A percentile compares a stretch with the other conserved stretches of the same genome.
phyloP scores from a whole-genome alignment of 2,888 invertebrate species.

The Copidosoma aretas region DNA sequence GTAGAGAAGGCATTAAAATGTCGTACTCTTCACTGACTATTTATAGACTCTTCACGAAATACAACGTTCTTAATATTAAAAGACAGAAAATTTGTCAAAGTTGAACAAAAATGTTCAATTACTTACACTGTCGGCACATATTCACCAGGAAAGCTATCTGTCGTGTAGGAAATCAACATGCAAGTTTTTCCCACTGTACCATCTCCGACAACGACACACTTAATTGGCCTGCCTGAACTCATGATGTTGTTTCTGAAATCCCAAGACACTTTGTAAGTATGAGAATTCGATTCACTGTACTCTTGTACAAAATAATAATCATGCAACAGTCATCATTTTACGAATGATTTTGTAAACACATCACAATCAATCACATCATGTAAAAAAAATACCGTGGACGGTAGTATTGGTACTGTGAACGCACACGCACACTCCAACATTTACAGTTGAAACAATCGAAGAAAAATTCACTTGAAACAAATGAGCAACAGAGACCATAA shows the following conservation, averaged over 20 bases:
- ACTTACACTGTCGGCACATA: slow-evolving; percentile 95
- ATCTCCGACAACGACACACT: slow-evolving; percentile 92
- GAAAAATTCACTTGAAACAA: too few relatives aligned
- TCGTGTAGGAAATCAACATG: slow-evolving; percentile 92
- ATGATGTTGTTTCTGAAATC: slow-evolving; percentile 62
- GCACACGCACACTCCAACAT: neutral
- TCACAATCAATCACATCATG: too few relatives aligned
- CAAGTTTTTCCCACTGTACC: slow-evolving; percentile 94
- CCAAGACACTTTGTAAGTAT: neutral
- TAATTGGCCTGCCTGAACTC: slow-evolving; percentile 92
- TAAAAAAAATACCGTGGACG: neutral
- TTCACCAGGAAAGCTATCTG: slow-evolving; percentile 92
- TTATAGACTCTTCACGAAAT: slow-evolving; percentile 47
- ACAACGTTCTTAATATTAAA: slow-evolving; percentile 29
- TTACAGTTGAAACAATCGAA: too few relatives aligned
- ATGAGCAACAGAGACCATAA: too few relatives aligned
- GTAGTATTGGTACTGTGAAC: neutral
- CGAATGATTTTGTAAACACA: too few relatives aligned
- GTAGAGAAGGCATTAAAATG: slow-evolving; percentile 46
- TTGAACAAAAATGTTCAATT: neutral
- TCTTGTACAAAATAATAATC: neutral
- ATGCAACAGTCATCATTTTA: neutral
- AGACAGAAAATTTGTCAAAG: slow-evolving; percentile 20
- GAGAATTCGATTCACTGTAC: neutral
- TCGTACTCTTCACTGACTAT: slow-evolving; percentile 50